Evolutionary conservation across 2,797 vertebrate genomes (phyloP).

Genomic region (Natrix natrix): DNA sequence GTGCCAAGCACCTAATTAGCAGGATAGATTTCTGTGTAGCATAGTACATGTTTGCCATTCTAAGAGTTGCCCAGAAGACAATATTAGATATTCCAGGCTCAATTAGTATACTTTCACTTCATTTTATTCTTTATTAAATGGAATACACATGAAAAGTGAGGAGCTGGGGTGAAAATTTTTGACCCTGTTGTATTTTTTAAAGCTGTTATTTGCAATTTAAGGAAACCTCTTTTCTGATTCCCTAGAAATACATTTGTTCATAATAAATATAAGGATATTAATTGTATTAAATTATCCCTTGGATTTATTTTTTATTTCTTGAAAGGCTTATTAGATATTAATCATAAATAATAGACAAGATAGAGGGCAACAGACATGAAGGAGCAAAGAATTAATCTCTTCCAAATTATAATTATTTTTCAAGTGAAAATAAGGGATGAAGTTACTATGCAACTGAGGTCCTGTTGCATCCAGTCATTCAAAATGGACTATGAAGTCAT

Average conservation of each 20-base stretch:
- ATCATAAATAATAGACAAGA: neutral
- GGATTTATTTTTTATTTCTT: neutral
- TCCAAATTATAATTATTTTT: neutral
- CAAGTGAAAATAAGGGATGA: neutral
- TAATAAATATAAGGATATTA: neutral
- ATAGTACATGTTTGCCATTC: neutral
- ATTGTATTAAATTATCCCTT: neutral
- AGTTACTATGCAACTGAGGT: neutral
- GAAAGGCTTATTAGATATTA: neutral
- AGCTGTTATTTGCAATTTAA: neutral
- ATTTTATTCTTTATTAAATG: neutral
- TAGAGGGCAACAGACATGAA: neutral
- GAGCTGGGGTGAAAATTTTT: neutral
- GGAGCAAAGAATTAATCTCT: neutral
- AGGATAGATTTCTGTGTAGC: neutral
- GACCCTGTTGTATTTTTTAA: neutral
- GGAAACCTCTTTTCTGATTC: neutral
- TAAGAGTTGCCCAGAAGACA: neutral
- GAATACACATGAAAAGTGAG: neutral
- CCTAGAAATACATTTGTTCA: neutral
- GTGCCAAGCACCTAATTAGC: neutral
- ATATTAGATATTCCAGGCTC: neutral
- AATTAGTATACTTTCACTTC: neutral
- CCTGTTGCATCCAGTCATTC: neutral
- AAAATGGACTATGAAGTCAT: neutral